Base-by-base conservation (phyloP, 2,888 invertebrate genomes). In the Gortyna flavago region DNA sequence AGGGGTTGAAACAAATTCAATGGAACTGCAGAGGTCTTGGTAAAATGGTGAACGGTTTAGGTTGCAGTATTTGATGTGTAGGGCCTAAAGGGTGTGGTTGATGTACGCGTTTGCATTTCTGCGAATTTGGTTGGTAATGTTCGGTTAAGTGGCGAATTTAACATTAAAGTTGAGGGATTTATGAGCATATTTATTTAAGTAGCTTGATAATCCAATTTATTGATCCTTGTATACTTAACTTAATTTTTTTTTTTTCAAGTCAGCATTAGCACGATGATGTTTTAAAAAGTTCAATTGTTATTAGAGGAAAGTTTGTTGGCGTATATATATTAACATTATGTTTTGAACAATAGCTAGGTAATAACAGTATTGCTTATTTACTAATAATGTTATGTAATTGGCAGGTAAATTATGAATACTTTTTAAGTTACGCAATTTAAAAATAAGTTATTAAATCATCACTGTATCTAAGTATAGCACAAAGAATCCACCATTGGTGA, bases 11-110 rank as follows among this genome's bases (percentile, higher is more conserved):
- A 70, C 70, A 59, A 16, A 74, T 78, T 86, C 71, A 84, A 89
- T 80, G 75, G 75, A 81, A 72, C 44, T 77, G 70, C 67, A 74
- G 21, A 70, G 89, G 74, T 86, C 89, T 87, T 82, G 51, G 35
- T 75, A 71, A 74, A 81, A 1, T 87, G 89, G 89, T 81, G 59
- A 82, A 54, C 32, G 51, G 87, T 83, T 81, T 86, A 62, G 85
- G 81, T 83, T 89, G 85, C 78, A 88, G 67, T 83, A 75, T 88
- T 78, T 79, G 78, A 85, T 80, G 78, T 77, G 73, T 82, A 80
- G 74, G 77, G 71, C 65, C n/a, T 83, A 78, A 88, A 71, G 82
- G 51, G 25, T 25, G 35, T 3, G 32, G 8, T 82, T 80, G 70
- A 62, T 79, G 79, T 83, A 70, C 72, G 78, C 89, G 35, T 44